Conservation (phyloP, 2,113 vertebrate genomes). For the Elachura formosa region DNA sequence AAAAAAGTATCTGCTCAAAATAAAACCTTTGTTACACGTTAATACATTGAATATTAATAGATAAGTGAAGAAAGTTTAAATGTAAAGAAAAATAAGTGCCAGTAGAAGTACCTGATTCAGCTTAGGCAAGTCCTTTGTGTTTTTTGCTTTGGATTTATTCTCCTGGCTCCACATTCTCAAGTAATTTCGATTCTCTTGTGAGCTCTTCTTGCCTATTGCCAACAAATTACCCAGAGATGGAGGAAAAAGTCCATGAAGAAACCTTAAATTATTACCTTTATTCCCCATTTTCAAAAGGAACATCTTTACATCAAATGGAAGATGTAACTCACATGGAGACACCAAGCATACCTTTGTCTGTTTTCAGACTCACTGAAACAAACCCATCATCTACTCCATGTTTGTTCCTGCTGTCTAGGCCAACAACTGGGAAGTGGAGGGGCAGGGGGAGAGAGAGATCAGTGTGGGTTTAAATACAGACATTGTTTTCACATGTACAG, state of each 20-base stretch:
- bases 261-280: not conserved
- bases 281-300: not conserved
- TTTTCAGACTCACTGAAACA: constrained; percentile 90
- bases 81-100: not conserved
- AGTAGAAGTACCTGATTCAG: constrained; percentile 84
- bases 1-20: not conserved
- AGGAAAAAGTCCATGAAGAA: not conserved
- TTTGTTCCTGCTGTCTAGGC: constrained; percentile 81
- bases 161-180: constrained; percentile 92
- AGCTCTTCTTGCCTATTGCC: constrained; percentile 84
- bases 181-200: constrained; percentile 89
- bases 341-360: constrained; percentile 80
- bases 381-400: constrained; percentile 88
- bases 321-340: not conserved
- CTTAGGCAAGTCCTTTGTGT: constrained; percentile 87
- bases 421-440: constrained; percentile 65
- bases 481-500: not conserved
- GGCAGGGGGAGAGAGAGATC: not conserved
- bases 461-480: not conserved
- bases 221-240: not conserved
- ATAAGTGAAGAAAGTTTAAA: not conserved
- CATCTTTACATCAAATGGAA: not conserved
- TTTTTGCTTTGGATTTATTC: constrained; percentile 83
- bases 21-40: not conserved
- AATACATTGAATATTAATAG: not conserved